A percentile compares a stretch with the other conserved stretches of the same genome.
Evolutionary conservation across 2,888 invertebrate genomes (phyloP).

Genomic region (Podabrus alpinus): DNA sequence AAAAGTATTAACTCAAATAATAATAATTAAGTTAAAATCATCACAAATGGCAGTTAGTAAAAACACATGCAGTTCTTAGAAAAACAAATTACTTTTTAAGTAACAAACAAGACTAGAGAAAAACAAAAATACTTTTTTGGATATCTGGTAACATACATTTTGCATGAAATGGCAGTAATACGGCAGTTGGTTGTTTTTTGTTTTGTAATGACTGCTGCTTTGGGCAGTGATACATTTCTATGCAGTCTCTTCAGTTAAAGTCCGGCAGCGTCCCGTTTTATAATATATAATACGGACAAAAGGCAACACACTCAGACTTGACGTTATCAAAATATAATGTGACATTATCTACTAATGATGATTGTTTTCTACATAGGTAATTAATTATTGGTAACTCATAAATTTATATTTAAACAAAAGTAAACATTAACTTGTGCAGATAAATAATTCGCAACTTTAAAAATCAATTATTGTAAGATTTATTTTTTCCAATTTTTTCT

Average conservation of each 20-base stretch:
- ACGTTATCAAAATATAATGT: conserved; percentile 50
- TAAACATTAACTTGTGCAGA: conserved; percentile 15
- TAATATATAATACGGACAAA: conserved; percentile 43
- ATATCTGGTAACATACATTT: conserved; percentile 29
- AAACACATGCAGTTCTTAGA: conserved; percentile 15
- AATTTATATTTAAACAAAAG: conserved; percentile 11
- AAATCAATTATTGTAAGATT: neutral
- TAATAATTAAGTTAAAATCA: conserved; percentile 19
- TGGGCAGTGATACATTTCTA: conserved; percentile 37
- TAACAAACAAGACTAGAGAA: conserved; percentile 31
- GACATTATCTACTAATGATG: conserved; percentile 32
- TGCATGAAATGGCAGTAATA: conserved; percentile 25
- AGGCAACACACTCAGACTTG: conserved; percentile 59
- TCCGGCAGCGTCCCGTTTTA: conserved; percentile 39
- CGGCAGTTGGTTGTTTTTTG: conserved; percentile 7
- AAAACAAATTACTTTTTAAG: conserved; percentile 25
- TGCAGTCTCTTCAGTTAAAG: conserved; percentile 31
- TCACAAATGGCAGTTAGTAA: conserved; percentile 19
- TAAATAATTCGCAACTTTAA: conserved; percentile 7
- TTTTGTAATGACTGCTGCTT: conserved; percentile 16
- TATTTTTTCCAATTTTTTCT: neutral
- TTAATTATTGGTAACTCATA: conserved; percentile 34
- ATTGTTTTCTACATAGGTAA: conserved; percentile 16
- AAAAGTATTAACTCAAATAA: conserved; percentile 2
- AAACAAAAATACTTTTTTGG: conserved; percentile 24